A percentile compares a stretch with the other conserved stretches of the same genome.
Conservation (phyloP, 2,888 invertebrate species). For the Unio delphinus region DNA sequence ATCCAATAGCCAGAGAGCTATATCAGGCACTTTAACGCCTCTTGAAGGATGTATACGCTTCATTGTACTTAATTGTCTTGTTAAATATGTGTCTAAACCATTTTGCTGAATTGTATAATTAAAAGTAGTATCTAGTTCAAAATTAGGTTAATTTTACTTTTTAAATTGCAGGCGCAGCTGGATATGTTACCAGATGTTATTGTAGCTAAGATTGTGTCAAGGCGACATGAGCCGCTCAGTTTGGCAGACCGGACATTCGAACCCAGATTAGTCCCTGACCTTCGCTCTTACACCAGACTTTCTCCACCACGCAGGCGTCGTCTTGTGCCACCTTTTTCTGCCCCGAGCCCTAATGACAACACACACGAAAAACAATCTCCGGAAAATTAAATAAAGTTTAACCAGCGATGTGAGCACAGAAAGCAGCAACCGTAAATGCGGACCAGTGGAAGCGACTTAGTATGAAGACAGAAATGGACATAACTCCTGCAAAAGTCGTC, state of each 20-base stretch:
- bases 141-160: background rate
- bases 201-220: constrained; percentile 33
- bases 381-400: too few species aligned
- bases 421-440: too few species aligned
- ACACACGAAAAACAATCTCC: too few species aligned
- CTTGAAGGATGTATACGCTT: too few species aligned
- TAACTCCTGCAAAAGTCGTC: too few species aligned
- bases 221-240: constrained; percentile 19
- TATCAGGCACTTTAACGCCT: too few species aligned
- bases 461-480: too few species aligned
- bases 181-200: constrained; percentile 55
- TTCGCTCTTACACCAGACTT: constrained; percentile 20
- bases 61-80: too few species aligned
- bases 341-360: constrained; percentile 4
- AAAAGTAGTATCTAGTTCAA: background rate
- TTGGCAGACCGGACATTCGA: constrained; percentile 8
- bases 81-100: too few species aligned
- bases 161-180: constrained; percentile 41
- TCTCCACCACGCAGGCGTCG: constrained; percentile 30
- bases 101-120: background rate
- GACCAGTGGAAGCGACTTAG: too few species aligned
- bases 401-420: too few species aligned
- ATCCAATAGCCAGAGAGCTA: too few species aligned
- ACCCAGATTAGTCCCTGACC: constrained; percentile 19
- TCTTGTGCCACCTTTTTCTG: constrained; percentile 14